Conservation (phyloP, 2,888 invertebrate species). For the Hirudinaria manillensis region DNA sequence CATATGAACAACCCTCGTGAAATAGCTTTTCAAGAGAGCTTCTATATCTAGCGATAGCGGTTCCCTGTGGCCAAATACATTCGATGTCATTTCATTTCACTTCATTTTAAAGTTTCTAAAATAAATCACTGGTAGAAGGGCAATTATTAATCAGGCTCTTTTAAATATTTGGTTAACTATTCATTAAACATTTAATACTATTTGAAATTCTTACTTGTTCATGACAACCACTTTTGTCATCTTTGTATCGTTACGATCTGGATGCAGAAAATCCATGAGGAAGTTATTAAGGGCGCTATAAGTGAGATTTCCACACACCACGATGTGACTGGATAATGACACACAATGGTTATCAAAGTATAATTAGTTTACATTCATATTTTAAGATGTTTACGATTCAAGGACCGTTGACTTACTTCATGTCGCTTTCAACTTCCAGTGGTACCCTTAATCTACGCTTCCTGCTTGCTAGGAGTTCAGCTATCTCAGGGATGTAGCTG, state of each 20-base stretch:
- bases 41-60: constrained; percentile 3
- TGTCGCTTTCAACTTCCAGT: not conserved
- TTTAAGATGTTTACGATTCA: not conserved
- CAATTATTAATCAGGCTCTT: too few species aligned
- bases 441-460: not conserved
- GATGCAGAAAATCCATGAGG: constrained; percentile 5
- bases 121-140: too few species aligned
- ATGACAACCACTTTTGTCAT: not conserved
- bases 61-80: not conserved
- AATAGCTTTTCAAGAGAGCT: constrained; percentile 2
- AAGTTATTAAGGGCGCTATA: not conserved
- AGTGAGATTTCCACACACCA: not conserved
- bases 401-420: not conserved
- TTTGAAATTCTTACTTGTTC: not conserved
- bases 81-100: not conserved
- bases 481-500: not conserved
- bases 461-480: not conserved
- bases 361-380: not conserved
- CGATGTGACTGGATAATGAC: not conserved
- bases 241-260: not conserved
- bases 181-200: not conserved
- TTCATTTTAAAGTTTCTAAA: too few species aligned
- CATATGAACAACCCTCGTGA: not conserved
- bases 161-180: not conserved
- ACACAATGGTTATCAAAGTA: not conserved